Evolutionary conservation across 2,797 vertebrate genomes (phyloP), one percentile per base, ranked within the genome.

Genomic region (Gymnothorax javanicus): DNA sequence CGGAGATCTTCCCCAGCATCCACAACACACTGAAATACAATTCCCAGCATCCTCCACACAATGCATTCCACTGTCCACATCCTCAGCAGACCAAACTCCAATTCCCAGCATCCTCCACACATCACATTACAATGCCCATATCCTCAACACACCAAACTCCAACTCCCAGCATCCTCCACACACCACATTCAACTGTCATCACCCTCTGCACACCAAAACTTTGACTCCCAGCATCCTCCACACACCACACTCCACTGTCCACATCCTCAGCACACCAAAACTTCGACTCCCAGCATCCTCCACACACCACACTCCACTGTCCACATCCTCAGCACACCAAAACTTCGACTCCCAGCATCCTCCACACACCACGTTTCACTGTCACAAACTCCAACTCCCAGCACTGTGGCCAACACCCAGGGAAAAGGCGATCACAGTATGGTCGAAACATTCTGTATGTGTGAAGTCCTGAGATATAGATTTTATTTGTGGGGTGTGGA

Each of bases 1-100:
- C n/a, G 20, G 0, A 83, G 81, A 11, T 56, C 77, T n/a, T 52
- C 54, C 13, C 43, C 81, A 88, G 87, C 89, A 54, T 54, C 4
- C 50, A 7, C 52, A 82, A 1, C 20, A 82, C 8, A 4, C n/a
- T 3, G 56, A 57, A 82, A 7, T 58, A 9, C 7, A 20, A 56
- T 7, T 58, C 56, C 56, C 71, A 75, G n/a, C 11, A 33, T 12
- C 62, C 62, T 64, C 62, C 9, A 13, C 11, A 15, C 33, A 33
- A 8, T 0, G 13, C 15, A 33, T 33, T 75, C 27, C 27, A 50
- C 33, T 43, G 3, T 5, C 71, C 11, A 13, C 71, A 75, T 15
- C 33, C 27, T 43, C 0, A 43, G 13, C 33, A 75, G 25, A 75
- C 27, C 25, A 75, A 33, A 75, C 33, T 75, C 11, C 33, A 2